Percentiles rank a stretch among this genome's conserved stretches.
phyloP scores from a whole-genome alignment of 2,113 vertebrate species.

The Fregata magnificens region DNA sequence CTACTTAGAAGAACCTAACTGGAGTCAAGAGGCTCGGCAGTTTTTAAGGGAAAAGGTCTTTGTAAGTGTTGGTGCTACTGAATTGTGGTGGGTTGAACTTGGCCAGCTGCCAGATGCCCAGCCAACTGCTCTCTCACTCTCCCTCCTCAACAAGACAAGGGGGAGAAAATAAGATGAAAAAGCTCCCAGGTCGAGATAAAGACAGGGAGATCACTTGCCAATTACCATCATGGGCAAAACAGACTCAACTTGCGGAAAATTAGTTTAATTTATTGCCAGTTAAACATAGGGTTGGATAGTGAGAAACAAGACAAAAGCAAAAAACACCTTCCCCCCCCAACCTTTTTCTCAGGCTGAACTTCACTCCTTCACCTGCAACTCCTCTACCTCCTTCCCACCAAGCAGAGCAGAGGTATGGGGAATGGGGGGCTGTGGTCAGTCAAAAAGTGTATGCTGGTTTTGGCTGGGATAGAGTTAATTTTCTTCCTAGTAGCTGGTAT shows the following conservation, averaged over 20 bases:
- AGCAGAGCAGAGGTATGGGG: not conserved
- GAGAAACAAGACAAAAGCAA: not conserved
- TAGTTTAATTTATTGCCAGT: not conserved
- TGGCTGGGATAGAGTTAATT: no score
- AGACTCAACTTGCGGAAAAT: not conserved
- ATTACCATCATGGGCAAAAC: not conserved
- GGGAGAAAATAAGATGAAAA: not conserved
- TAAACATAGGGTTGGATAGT: not conserved
- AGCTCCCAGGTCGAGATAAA: not conserved
- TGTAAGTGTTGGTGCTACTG: not conserved
- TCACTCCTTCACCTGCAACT: not conserved
- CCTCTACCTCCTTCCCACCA: not conserved
- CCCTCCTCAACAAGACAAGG: not conserved
- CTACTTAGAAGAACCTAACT: not conserved
- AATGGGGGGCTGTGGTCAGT: not conserved
- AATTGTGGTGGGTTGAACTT: not conserved
- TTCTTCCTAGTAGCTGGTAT: no score
- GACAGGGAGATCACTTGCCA: not conserved
- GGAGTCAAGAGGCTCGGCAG: not conserved
- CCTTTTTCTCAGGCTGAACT: not conserved
- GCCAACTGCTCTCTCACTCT: not conserved
- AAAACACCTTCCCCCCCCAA: not conserved
- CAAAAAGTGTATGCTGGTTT: no score
- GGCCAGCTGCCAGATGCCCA: not conserved
- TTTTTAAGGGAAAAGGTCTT: not conserved